Evolutionary conservation across 2,113 vertebrate species (phyloP), one percentile per base, ranked within the genome.

Genomic region (Australoheros scitulus): DNA sequence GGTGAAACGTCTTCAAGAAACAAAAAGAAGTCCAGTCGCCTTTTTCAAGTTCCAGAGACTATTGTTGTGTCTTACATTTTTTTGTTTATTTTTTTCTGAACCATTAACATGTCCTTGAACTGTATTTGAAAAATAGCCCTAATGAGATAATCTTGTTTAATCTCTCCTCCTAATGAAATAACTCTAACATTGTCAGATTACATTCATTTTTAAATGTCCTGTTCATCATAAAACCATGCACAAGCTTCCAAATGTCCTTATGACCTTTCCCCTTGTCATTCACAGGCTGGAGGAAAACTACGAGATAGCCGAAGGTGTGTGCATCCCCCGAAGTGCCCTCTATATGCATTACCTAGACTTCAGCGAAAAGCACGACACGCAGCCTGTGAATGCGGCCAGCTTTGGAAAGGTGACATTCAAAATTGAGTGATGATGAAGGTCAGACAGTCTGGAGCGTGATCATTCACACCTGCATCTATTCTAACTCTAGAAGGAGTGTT

Each of bases 261-360:
- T 86, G 58, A 92, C 26, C 11, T 82, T 57, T 55, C 6, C 52
- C 7, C 11, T 57, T 57, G 22, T 70, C 13, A 72, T 93, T 92
- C 82, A 6, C 95, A 99, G 99, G 99, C 91, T 99, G 95, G 98
- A 99, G 90, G 98, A 99, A 93, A 99, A 99, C 93, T 99, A 99
- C 10, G 99, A 99, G 94, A 99, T 99, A 76, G 97, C 99, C 0
- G 99, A 99, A 95, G 99, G 99, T 1, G 99, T 99, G 75, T 99
- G 99, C 86, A 99, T 99, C 61, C 99, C 99, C 17, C 96, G 99
- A 75, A 99, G 98, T 7, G 98, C 98, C 80, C 97, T 99, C 79
- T 99, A 99, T 94, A 99, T 99, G 99, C 99, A 99, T 85, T 99
- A 99, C 93, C 95, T 99, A 91, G 99, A 99, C 91, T 99, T 99